Conservation (phyloP, 1,140 invertebrate species). For the Vollenhovia emeryi region DNA sequence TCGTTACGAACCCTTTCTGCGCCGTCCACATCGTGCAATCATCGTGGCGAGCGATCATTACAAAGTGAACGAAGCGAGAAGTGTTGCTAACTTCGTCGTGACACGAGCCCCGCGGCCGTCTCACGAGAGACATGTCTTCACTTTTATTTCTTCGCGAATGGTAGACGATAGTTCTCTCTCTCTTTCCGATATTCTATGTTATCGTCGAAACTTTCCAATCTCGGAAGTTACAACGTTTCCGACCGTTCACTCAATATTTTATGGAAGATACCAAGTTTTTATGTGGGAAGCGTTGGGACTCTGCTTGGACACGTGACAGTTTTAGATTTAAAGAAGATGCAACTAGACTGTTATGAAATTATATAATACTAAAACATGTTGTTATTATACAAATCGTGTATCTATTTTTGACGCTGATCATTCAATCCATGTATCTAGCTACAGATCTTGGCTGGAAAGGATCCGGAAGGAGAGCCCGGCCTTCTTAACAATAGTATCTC, state of each 20-base stretch:
- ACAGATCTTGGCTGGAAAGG: constrained; percentile 78
- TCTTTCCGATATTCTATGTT: not conserved
- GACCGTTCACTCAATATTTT: not conserved
- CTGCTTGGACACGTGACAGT: not conserved
- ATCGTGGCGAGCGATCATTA: constrained; percentile 57
- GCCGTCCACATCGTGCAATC: constrained; percentile 6
- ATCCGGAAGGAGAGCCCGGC: constrained; percentile 77
- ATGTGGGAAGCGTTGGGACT: not conserved
- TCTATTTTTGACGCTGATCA: not conserved
- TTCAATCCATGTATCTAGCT: constrained; percentile 65
- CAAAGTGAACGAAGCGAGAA: constrained; percentile 65
- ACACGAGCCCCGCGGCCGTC: not conserved
- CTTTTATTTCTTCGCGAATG: constrained; percentile 20
- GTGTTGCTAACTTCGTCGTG: constrained; percentile 69
- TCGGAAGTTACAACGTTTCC: not conserved
- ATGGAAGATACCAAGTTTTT: not conserved
- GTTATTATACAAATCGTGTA: not conserved
- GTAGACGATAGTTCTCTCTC: not conserved
- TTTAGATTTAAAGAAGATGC: not conserved
- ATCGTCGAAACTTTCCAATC: not conserved
- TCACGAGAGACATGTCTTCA: constrained; percentile 17
- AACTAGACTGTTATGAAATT: not conserved
- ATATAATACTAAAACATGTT: not conserved
- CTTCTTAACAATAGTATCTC: constrained; percentile 79
- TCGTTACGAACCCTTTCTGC: constrained; percentile 33